Evolutionary conservation across 2,113 vertebrate species (phyloP), one percentile per base, ranked within the genome.

Genomic region (Cariama cristata): DNA sequence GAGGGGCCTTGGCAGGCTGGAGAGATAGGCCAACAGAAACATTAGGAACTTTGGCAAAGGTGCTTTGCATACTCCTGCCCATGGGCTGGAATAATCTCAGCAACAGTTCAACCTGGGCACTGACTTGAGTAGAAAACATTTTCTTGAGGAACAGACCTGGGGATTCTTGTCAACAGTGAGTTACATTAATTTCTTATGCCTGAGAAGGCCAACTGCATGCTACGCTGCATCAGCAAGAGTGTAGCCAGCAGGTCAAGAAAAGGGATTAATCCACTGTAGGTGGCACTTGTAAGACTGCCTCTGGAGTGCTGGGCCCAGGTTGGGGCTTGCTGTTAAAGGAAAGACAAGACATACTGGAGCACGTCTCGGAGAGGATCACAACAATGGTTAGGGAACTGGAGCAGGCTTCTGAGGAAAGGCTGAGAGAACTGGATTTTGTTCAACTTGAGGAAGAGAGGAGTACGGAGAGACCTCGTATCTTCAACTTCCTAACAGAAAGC

Each of bases 41-140:
- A 8, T 1, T 4, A 5, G 15, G 35, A 87, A 49, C 33, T 50
- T 85, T 30, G 52, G 42, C 47, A 62, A 32, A 64, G 35, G 22
- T 0, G 0, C 12, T 45, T 74, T 26, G 24, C 10, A 35, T 38
- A 26, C 38, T 92, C 15, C 12, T 18, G 12, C 27, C 8, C 0
- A 0, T 63, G 21, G 52, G 18, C n/a, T 59, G 28, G 47, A 68
- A 23, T 68, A 55, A 35, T 35, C 11, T 91, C 26, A 4, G 35
- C 68, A 87, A 5, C 23, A 18, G 9, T 1, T 1, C 33, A 8
- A 8, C 32, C 28, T 71, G 28, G 21, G 9, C 40, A 23, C 10
- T 66, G 58, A 4, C 35, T 52, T 52, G 60, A 40, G 24, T 50
- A 13, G 32, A 35, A 60, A 21, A 42, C 2, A 3, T 5, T 7